phyloP scores from a whole-genome alignment of 2,888 invertebrate genomes.

The Ceramica pisi region DNA sequence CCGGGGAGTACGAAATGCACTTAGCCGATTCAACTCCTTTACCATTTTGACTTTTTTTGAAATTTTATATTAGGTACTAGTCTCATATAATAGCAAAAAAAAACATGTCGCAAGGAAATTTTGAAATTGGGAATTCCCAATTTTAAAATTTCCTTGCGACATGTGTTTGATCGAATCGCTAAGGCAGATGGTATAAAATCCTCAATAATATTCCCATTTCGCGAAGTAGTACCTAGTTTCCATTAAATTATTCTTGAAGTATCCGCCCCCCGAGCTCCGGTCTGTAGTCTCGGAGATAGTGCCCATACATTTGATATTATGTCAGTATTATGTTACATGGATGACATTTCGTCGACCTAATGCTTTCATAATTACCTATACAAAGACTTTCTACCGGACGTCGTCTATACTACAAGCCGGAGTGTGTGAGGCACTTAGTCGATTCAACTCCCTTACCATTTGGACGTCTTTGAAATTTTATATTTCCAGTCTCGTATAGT shows the following conservation, averaged over 20 bases:
- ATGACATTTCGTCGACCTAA: constrained; percentile 4
- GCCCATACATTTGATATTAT: constrained; percentile 22
- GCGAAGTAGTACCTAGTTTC: neutral
- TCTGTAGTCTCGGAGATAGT: constrained; percentile 21
- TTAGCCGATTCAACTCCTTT: neutral
- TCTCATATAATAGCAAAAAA: too few species aligned
- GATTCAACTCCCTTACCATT: too few species aligned
- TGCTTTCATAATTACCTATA: too few species aligned
- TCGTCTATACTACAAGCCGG: too few species aligned
- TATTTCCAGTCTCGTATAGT: neutral
- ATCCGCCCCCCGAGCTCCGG: neutral
- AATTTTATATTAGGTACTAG: neutral
- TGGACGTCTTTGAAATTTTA: neutral
- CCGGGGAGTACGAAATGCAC: neutral
- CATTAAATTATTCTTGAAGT: constrained; percentile 29
- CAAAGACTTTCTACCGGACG: too few species aligned
- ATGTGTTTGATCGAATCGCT: too few species aligned
- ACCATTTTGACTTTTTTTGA: neutral
- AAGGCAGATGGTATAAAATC: neutral
- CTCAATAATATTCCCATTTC: neutral
- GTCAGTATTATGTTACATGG: constrained; percentile 21
- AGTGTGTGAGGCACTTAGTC: too few species aligned
- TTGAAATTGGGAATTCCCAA: too few species aligned
- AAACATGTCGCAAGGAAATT: too few species aligned
- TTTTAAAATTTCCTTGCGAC: too few species aligned